Percentiles rank a stretch among this genome's conserved stretches.
Evolutionary conservation across 2,888 invertebrate species (phyloP).

Genomic region (Ochropacha duplaris): DNA sequence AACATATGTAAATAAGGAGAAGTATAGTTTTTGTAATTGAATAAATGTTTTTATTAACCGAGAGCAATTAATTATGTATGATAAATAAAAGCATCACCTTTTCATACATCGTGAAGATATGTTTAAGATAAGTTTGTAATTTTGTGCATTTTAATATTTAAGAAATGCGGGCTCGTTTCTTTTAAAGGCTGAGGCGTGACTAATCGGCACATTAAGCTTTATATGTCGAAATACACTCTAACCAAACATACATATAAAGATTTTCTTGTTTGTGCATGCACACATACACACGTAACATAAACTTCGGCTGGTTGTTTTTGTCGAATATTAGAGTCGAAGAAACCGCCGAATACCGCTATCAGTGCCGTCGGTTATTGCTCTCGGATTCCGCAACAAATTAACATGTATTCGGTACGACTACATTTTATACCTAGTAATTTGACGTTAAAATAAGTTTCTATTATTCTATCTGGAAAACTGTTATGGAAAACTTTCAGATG

Average conservation of each 20-base stretch:
- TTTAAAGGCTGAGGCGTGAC: constrained; percentile 62
- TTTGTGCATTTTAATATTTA: constrained; percentile 13
- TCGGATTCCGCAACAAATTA: constrained; percentile 83
- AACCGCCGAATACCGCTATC: constrained; percentile 81
- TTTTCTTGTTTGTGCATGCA: constrained; percentile 47
- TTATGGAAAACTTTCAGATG: constrained; percentile 19
- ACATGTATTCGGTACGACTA: constrained; percentile 81
- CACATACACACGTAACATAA: constrained; percentile 49
- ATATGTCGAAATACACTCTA: constrained; percentile 66
- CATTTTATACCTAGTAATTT: constrained; percentile 75
- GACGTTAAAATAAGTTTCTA: constrained; percentile 60
- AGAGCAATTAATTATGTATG: constrained; percentile 1
- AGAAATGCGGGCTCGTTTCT: constrained; percentile 40
- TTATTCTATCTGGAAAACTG: constrained; percentile 25
- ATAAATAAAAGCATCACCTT: neutral
- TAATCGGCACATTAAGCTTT: constrained; percentile 67
- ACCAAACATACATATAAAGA: constrained; percentile 50
- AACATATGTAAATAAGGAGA: neutral
- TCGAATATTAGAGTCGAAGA: constrained; percentile 75
- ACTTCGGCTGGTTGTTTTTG: constrained; percentile 64
- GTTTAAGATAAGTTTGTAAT: constrained; percentile 15
- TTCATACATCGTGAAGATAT: neutral
- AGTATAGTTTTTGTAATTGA: neutral
- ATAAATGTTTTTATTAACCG: neutral
- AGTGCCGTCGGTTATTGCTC: constrained; percentile 79